Conservation (phyloP, 2,888 invertebrate genomes). For the Axea sp. region DNA sequence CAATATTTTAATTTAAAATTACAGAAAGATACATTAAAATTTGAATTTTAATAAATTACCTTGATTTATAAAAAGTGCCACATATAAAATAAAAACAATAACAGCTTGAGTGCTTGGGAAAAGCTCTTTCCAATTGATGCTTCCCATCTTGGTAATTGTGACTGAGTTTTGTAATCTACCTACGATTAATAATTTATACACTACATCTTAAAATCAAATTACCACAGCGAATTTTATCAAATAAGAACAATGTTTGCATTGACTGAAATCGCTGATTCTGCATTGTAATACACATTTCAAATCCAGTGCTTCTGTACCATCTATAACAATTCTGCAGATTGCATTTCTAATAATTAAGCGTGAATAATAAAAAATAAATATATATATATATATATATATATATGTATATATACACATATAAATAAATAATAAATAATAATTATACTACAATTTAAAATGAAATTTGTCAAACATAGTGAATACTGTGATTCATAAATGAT, state of each 20-base stretch:
- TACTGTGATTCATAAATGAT: too few species aligned
- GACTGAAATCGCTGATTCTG: slow-evolving; percentile 17
- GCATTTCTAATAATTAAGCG: too few species aligned
- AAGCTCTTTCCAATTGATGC: slow-evolving; percentile 83
- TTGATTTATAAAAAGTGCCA: slow-evolving; percentile 94
- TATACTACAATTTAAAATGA: too few species aligned
- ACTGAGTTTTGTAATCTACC: slow-evolving; percentile 11
- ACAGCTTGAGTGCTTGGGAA: slow-evolving; percentile 92
- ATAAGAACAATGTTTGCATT: slow-evolving; percentile 9
- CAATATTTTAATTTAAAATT: too few species aligned
- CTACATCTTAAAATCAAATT: slow-evolving; percentile 18
- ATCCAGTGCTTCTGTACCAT: too few species aligned
- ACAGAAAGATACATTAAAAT: slow-evolving; percentile 2
- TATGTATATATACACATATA: too few species aligned
- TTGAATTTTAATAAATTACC: slow-evolving; percentile 81
- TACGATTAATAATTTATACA: slow-evolving; percentile 14
- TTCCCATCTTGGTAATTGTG: slow-evolving; percentile 67
- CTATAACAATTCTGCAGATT: too few species aligned
- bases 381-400: too few species aligned
- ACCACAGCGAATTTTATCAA: slow-evolving; percentile 22
- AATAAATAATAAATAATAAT: too few species aligned
- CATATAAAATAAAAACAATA: slow-evolving; percentile 90
- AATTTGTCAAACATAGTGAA: too few species aligned
- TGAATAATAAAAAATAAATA: too few species aligned
- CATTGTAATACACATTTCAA: too few species aligned